Evolutionary conservation across 1,140 invertebrate genomes (phyloP).

Genomic region (Plodia interpunctella): DNA sequence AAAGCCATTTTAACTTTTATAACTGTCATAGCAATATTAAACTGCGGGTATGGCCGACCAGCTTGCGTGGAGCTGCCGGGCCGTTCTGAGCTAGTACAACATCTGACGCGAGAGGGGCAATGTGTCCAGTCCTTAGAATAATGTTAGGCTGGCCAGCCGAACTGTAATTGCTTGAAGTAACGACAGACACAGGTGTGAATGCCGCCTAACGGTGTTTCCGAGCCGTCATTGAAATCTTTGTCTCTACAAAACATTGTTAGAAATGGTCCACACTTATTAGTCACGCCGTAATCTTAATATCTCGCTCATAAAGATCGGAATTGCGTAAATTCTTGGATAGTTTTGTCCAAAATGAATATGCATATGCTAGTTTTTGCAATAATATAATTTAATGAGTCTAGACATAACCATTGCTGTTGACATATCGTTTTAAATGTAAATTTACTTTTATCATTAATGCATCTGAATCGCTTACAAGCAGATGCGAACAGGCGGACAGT

Average conservation of each 20-base stretch:
- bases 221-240: slow-evolving; percentile 14
- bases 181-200: slow-evolving; percentile 43
- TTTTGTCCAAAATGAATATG: background rate
- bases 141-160: slow-evolving; percentile 26
- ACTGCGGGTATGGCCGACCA: slow-evolving; percentile 36
- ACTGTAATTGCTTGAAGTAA: slow-evolving; percentile 54
- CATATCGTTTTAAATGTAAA: slow-evolving; percentile 7
- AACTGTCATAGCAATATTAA: slow-evolving; percentile 58
- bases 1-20: slow-evolving; percentile 47
- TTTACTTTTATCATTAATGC: background rate
- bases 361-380: background rate
- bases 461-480: slow-evolving; percentile 4
- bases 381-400: slow-evolving; percentile 3
- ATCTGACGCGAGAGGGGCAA: slow-evolving; percentile 10
- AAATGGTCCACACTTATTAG: slow-evolving; percentile 6
- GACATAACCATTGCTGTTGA: slow-evolving; percentile 2
- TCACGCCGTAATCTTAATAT: background rate
- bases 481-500: background rate
- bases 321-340: background rate
- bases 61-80: slow-evolving; percentile 27
- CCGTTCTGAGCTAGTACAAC: slow-evolving; percentile 15
- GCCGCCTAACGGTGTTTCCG: slow-evolving; percentile 43
- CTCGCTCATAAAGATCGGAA: background rate
- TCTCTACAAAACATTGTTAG: slow-evolving; percentile 7
- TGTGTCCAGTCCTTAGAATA: slow-evolving; percentile 22